Conservation (phyloP, 92 coral and sea anemone species). For the Pocillopora grandis region DNA sequence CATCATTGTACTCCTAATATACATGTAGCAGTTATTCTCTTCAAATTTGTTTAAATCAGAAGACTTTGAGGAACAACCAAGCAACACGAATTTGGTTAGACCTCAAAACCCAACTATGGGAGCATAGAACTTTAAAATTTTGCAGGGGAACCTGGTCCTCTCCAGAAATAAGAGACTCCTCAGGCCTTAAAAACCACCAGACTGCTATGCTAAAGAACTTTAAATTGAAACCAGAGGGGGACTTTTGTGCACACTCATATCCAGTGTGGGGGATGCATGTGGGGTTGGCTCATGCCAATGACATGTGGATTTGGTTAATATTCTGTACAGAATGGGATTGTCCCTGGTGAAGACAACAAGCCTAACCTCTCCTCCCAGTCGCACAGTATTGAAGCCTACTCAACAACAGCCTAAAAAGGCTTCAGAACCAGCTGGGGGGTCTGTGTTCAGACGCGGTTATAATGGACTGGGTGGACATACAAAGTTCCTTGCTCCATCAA, state of each 20-base stretch:
- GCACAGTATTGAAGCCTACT: conserved; percentile 17
- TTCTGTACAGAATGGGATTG: conserved; percentile 57
- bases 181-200: too few relatives aligned
- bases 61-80: too few relatives aligned
- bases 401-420: conserved; percentile 21
- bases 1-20: background rate
- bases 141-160: too few relatives aligned
- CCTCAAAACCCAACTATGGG: too few relatives aligned
- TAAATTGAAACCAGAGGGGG: too few relatives aligned
- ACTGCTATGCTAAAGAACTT: too few relatives aligned
- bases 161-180: too few relatives aligned
- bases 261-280: background rate
- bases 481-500: conserved; percentile 56
- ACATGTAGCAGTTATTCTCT: too few relatives aligned
- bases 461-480: conserved; percentile 74
- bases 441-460: conserved; percentile 59
- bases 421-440: conserved; percentile 16
- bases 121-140: too few relatives aligned
- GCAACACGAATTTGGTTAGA: too few relatives aligned
- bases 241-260: too few relatives aligned
- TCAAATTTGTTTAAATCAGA: too few relatives aligned
- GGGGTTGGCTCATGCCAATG: background rate
- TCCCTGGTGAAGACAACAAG: conserved; percentile 66
- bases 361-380: conserved; percentile 13
- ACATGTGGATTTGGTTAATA: background rate